phyloP scores from a whole-genome alignment of 1,140 invertebrate species.

The Calycopis cecrops region DNA sequence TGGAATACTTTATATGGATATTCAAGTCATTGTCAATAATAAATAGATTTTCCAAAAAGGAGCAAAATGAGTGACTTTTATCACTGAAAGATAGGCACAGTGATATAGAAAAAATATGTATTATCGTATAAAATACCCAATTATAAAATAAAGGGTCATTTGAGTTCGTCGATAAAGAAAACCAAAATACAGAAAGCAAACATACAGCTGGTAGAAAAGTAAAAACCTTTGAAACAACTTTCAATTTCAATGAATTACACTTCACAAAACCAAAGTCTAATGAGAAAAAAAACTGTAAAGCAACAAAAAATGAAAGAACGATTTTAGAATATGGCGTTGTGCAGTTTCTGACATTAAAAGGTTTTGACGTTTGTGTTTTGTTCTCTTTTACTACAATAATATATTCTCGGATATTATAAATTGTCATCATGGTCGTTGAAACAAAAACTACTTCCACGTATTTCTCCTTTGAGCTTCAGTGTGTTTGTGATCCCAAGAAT shows the following conservation, averaged over 20 bases:
- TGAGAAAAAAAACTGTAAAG: neutral
- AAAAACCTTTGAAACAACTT: neutral
- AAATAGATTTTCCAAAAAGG: neutral
- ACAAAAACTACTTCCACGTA: no score
- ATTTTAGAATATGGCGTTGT: neutral
- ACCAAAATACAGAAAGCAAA: neutral
- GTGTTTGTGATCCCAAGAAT: no score
- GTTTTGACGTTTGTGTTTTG: no score
- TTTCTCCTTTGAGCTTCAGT: no score
- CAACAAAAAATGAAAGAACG: neutral
- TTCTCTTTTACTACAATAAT: no score
- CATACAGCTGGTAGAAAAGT: neutral
- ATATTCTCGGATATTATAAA: no score
- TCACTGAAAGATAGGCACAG: neutral
- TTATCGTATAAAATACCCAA: neutral
- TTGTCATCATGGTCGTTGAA: no score
- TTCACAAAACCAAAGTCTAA: neutral
- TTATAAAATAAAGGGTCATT: neutral
- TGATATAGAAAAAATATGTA: neutral
- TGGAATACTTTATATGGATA: neutral
- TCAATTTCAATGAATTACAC: neutral
- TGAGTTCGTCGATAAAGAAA: neutral
- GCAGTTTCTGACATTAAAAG: no score
- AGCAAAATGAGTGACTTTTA: neutral
- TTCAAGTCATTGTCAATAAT: neutral